Evolutionary conservation across 2,888 invertebrate genomes (phyloP), one percentile per base, ranked within the genome.

Genomic region (Atethmia centrago): DNA sequence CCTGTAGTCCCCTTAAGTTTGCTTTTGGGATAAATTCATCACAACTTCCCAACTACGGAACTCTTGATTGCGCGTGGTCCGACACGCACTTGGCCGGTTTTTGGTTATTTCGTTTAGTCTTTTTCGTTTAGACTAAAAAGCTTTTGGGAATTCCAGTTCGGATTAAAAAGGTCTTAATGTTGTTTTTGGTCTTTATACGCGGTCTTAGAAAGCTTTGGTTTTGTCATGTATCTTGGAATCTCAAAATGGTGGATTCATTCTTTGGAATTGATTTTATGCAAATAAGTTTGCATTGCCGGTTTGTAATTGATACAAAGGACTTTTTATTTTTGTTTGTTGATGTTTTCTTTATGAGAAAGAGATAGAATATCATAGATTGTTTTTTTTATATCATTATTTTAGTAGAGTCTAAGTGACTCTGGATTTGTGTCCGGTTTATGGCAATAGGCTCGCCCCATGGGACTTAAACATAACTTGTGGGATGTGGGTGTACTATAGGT

Each of bases 41-140:
- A n/a, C n/a, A n/a, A n/a, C n/a, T n/a, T n/a, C n/a, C n/a, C n/a
- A n/a, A n/a, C n/a, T n/a, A n/a, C n/a, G n/a, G n/a, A n/a, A n/a
- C n/a, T n/a, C n/a, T n/a, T n/a, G n/a, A n/a, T n/a, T n/a, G n/a
- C n/a, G n/a, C n/a, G n/a, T n/a, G n/a, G n/a, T n/a, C n/a, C n/a
- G n/a, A n/a, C n/a, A n/a, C n/a, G n/a, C n/a, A n/a, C n/a, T n/a
- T n/a, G n/a, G n/a, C n/a, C n/a, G n/a, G n/a, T n/a, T n/a, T n/a
- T 93, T 89, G 85, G 89, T 88, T 89, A 92, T 92, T 92, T 92
- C 86, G 86, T 88, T 53, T 80, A 55, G 55, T 75, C 69, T 71
- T 80, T n/a, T 72, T 73, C 42, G 7, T 42, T 16, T 14, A 31
- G 31, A n/a, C n/a, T 51, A 78, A 70, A 79, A 82, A 68, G 70